Base-by-base conservation (phyloP, 1,140 invertebrate species). In the Coenobita brevimanus region DNA sequence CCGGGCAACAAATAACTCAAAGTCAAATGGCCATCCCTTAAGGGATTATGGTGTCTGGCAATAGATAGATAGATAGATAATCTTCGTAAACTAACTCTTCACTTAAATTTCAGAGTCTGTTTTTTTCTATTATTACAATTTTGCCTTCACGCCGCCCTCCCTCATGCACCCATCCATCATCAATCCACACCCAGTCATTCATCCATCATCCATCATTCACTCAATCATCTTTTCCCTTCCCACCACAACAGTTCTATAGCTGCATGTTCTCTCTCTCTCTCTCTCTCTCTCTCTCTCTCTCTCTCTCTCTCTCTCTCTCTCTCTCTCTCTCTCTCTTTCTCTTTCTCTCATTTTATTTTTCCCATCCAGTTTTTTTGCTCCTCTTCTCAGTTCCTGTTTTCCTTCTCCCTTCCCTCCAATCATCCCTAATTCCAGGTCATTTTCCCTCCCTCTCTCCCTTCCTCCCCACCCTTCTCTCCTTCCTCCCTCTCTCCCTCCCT, bases 221-320 rank as follows among this genome's bases (percentile, higher is more conserved):
- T n/a, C n/a, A n/a, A n/a, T n/a, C n/a, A 54, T n/a, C 57, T 33
- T 60, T n/a, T 79, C 76, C 36, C 41, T 79, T 50, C 36, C 41
- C 57, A 41, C 36, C 41, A 54, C 76, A 13, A 33, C 17, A 10
- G 15, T 21, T 75, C 27, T 15, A 38, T 38, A 13, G n/a, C n/a
- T n/a, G n/a, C n/a, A n/a, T n/a, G n/a, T 8, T 33, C 73, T 76
- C 17, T 43, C 73, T 76, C 17, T 43, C 73, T 76, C 17, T 43
- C 73, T 76, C 17, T 43, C 73, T 76, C 17, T 43, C 73, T 76
- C 17, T 43, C 73, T 76, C 17, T 43, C 33, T 76, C 17, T 43
- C 73, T 76, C 17, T 36, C 73, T 36, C n/a, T 36, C 69, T 73
- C 62, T 27, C 62, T 64, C 17, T 27, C 62, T n/a, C 62, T 27